These are phyloP conservation scores for Cantharis nigra DNA, from an alignment of 2,888 invertebrate species.

Conservation along the genomic window DNA sequence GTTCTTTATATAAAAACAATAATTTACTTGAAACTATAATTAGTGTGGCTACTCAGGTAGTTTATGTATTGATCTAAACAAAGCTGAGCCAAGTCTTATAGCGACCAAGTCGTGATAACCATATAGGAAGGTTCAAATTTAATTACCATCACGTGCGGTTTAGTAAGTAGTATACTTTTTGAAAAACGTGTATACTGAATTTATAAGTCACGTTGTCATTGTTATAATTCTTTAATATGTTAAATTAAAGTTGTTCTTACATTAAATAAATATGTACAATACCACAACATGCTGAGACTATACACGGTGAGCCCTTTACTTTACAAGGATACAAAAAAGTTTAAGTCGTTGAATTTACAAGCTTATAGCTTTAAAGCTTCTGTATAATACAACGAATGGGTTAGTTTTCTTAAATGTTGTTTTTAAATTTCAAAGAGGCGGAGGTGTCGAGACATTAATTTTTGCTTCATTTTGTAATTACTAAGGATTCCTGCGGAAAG, in stretches of 20 bases:
- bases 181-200: conserved; percentile 24
- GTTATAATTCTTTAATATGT: conserved; percentile 24
- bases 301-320: background rate
- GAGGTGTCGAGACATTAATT: background rate
- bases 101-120: conserved; percentile 53
- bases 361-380: background rate
- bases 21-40: conserved; percentile 25
- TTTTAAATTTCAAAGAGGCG: background rate
- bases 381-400: background rate
- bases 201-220: conserved; percentile 32
- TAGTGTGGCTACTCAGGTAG: conserved; percentile 40
- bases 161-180: conserved; percentile 42
- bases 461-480: background rate
- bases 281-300: background rate
- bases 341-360: background rate
- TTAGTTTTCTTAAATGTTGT: background rate
- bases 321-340: background rate
- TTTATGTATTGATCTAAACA: conserved; percentile 53
- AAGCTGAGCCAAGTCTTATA: conserved; percentile 53
- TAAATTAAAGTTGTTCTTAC: conserved; percentile 2
- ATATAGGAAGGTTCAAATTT: conserved; percentile 53
- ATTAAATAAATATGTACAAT: background rate
- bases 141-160: conserved; percentile 55
- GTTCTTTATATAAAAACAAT: background rate
- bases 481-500: background rate